Evolutionary conservation across 1,140 invertebrate genomes (phyloP).

Genomic region (Oryzaephilus surinamensis): DNA sequence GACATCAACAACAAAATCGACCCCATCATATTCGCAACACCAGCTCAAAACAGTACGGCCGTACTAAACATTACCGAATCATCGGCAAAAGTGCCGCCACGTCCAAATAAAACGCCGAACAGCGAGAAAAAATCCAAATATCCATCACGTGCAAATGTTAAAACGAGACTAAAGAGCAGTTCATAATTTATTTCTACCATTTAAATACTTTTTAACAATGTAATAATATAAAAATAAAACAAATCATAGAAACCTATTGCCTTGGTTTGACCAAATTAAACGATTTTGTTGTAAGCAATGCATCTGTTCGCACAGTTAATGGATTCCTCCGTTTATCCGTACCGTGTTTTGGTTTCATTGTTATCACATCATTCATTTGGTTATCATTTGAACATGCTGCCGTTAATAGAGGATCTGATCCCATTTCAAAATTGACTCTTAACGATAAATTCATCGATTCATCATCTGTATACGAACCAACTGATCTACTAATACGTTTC

Average conservation of each 20-base stretch:
- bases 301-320: conserved; percentile 29
- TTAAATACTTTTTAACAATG: neutral
- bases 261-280: conserved; percentile 35
- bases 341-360: neutral
- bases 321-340: conserved; percentile 9
- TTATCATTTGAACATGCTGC: too few relatives aligned
- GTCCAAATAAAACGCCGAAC: too few relatives aligned
- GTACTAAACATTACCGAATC: too few relatives aligned
- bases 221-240: conserved; percentile 3
- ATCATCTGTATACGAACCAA: conserved; percentile 20
- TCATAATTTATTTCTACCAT: neutral
- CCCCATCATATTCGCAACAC: neutral
- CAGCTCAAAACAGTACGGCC: neutral
- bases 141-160: too few relatives aligned
- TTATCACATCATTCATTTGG: too few relatives aligned
- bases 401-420: conserved; percentile 21
- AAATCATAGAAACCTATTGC: conserved; percentile 13
- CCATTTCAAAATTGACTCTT: conserved; percentile 9
- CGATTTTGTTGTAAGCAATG: conserved; percentile 28
- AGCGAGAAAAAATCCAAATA: too few relatives aligned
- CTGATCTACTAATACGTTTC: conserved; percentile 21
- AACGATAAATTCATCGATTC: conserved; percentile 7
- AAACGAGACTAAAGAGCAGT: neutral
- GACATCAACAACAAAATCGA: neutral
- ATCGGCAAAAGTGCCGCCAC: too few relatives aligned